Conservation (phyloP, 1,140 invertebrate species). For the Zaprionus inermis region DNA sequence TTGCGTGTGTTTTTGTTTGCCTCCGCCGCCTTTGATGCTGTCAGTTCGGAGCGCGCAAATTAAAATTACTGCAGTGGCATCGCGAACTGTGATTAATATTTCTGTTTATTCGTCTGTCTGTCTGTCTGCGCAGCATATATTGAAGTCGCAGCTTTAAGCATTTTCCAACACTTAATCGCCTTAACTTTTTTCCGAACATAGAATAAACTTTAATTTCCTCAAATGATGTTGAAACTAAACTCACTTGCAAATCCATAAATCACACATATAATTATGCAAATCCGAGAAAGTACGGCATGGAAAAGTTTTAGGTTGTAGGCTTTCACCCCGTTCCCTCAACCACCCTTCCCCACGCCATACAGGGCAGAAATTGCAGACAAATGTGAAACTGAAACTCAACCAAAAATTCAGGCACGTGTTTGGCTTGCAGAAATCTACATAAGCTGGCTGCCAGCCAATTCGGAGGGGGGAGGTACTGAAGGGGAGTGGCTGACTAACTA, state of each 20-base stretch:
- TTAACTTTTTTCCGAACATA: neutral
- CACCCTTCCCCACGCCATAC: no score
- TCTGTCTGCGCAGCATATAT: no score
- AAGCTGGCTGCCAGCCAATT: constrained; percentile 79
- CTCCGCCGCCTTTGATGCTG: constrained; percentile 61
- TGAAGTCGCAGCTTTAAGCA: neutral
- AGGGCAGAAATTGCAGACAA: constrained; percentile 37
- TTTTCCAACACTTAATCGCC: neutral
- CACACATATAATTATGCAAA: constrained; percentile 81
- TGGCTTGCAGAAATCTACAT: constrained; percentile 79
- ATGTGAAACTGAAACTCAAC: constrained; percentile 72
- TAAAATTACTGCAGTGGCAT: constrained; percentile 73
- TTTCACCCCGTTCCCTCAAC: neutral
- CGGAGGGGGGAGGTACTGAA: constrained; percentile 36
- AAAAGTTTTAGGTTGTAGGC: constrained; percentile 59
- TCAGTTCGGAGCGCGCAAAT: constrained; percentile 73
- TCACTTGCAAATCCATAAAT: constrained; percentile 76
- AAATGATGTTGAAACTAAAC: constrained; percentile 41
- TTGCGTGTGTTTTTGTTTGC: constrained; percentile 57
- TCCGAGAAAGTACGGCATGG: constrained; percentile 65
- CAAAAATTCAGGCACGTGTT: constrained; percentile 72
- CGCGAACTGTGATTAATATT: constrained; percentile 68
- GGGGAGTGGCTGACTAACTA: constrained; percentile 56
- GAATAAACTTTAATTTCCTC: constrained; percentile 18
- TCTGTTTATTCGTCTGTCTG: constrained; percentile 55